phyloP scores from a whole-genome alignment of 2,113 vertebrate species.

The Hyla sarda region DNA sequence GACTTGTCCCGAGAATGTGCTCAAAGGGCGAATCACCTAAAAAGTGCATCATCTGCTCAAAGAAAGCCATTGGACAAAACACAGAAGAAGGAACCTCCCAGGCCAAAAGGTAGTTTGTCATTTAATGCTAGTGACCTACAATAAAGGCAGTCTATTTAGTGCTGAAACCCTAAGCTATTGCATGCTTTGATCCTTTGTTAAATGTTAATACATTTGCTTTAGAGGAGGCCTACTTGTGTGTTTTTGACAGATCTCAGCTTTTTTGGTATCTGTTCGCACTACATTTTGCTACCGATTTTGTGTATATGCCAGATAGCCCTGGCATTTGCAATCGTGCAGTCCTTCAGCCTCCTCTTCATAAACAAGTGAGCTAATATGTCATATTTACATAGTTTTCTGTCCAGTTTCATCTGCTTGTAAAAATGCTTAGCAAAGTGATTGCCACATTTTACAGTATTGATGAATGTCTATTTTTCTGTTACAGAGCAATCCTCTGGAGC shows the following conservation, averaged over 20 bases:
- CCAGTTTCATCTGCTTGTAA: too few species aligned
- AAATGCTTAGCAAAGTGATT: too few species aligned
- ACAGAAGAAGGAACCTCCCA: constrained; percentile 76
- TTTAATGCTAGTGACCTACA: neutral
- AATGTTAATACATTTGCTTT: too few species aligned
- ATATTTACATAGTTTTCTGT: too few species aligned
- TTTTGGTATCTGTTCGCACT: neutral
- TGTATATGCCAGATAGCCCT: neutral
- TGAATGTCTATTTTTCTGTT: neutral
- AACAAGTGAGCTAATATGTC: neutral
- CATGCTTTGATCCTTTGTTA: too few species aligned
- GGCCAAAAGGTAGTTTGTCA: constrained; percentile 74
- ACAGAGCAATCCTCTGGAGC: constrained; percentile 76
- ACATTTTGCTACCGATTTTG: neutral
- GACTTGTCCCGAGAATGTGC: constrained; percentile 89
- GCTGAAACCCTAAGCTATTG: too few species aligned
- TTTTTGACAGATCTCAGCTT: too few species aligned
- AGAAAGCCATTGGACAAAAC: constrained; percentile 80
- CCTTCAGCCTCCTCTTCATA: neutral
- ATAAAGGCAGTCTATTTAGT: neutral
- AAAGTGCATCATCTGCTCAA: constrained; percentile 71
- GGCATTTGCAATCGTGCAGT: neutral
- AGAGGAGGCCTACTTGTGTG: too few species aligned
- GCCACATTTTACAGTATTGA: too few species aligned
- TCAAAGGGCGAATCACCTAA: constrained; percentile 80